Evolutionary conservation across 2,888 invertebrate species (phyloP).

Genomic region (Rapana venosa): DNA sequence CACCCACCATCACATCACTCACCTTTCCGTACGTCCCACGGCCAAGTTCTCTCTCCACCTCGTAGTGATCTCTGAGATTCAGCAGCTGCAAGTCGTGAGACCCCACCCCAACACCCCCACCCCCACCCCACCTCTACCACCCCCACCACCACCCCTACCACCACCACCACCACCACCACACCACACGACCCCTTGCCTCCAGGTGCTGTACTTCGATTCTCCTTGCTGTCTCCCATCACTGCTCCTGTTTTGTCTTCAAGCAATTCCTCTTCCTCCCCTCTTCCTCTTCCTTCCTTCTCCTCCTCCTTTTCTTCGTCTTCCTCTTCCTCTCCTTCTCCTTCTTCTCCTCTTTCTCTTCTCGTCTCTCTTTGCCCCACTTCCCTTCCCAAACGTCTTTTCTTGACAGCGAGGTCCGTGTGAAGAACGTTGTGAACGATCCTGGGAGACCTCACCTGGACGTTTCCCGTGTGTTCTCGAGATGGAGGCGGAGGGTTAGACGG

Average conservation of each 20-base stretch:
- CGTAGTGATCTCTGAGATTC: constrained; percentile 92
- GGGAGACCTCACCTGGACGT: background rate
- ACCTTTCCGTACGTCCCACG: constrained; percentile 98
- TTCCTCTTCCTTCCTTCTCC: no score
- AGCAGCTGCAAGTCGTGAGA: constrained; percentile 69
- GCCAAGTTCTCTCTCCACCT: constrained; percentile 94
- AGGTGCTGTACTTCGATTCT: no score
- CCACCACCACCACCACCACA: no score
- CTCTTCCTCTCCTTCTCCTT: background rate
- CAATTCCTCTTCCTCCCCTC: no score
- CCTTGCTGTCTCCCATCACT: no score
- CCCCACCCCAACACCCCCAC: background rate
- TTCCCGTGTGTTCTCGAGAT: no score
- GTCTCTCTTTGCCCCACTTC: background rate
- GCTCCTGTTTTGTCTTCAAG: no score
- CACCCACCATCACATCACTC: constrained; percentile 13
- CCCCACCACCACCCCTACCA: background rate
- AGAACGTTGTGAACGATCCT: background rate
- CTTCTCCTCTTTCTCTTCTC: background rate
- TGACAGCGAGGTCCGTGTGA: background rate
- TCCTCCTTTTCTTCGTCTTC: background rate
- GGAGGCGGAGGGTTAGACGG: no score
- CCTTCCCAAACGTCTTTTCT: background rate
- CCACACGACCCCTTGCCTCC: no score
- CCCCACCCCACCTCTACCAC: background rate